These are phyloP conservation scores for Brachypalpus laphriformis DNA, from an alignment of 2,888 invertebrate genomes.

Conservation along the genomic window DNA sequence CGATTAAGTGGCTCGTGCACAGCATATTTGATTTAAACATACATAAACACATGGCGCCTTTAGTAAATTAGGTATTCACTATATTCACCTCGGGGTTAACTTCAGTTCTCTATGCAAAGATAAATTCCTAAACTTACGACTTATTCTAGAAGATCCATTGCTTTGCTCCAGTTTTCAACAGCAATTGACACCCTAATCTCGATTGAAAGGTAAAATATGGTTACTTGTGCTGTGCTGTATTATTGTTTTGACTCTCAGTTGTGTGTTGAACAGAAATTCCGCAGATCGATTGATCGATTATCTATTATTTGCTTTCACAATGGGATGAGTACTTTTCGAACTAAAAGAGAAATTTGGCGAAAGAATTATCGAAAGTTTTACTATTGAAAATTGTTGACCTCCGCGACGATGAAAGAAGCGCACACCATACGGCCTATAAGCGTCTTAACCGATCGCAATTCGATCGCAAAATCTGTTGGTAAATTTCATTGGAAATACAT, in stretches of 20 bases:
- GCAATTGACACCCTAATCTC: conserved; percentile 39
- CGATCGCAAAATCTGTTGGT: neutral
- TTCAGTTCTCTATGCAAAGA: neutral
- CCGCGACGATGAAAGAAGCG: conserved; percentile 7
- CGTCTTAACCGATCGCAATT: conserved; percentile 23
- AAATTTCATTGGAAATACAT: conserved; percentile 10
- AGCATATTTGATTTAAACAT: neutral
- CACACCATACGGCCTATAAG: conserved; percentile 1
- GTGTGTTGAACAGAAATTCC: conserved; percentile 20
- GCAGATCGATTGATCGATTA: conserved; percentile 43
- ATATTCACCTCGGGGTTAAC: neutral
- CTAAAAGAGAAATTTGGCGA: conserved; percentile 53
- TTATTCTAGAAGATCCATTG: neutral
- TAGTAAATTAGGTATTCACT: neutral
- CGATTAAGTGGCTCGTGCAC: conserved; percentile 6
- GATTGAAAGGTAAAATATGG: conserved; percentile 27
- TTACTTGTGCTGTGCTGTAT: neutral
- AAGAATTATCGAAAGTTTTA: conserved; percentile 54
- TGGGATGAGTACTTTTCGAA: conserved; percentile 20
- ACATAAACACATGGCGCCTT: conserved; percentile 11
- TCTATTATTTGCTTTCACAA: conserved; percentile 48
- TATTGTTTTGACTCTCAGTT: conserved; percentile 13
- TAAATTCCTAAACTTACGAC: neutral
- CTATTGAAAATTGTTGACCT: conserved; percentile 24
- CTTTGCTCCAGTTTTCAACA: conserved; percentile 37